Percentiles rank a stretch among this genome's conserved stretches.
These are phyloP conservation scores for Antheraea assamensis DNA, from an alignment of 2,888 invertebrate species.

Conservation along the genomic window DNA sequence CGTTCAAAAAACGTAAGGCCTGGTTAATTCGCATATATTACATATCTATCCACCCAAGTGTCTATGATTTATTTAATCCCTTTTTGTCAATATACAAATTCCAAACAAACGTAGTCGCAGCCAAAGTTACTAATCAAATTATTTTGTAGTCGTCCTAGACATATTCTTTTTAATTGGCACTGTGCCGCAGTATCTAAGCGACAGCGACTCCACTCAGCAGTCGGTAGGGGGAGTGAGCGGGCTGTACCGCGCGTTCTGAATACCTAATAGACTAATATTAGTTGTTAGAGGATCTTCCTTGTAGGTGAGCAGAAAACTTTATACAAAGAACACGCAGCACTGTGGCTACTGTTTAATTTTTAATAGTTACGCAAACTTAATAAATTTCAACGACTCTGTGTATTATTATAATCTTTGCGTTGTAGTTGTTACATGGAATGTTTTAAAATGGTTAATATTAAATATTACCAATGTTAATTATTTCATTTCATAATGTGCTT, in stretches of 20 bases:
- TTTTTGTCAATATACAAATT: no score
- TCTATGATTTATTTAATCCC: no score
- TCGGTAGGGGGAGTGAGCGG: slow-evolving; percentile 62
- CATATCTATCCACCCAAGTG: no score
- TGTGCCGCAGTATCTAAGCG: slow-evolving; percentile 45
- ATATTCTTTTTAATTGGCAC: slow-evolving; percentile 45
- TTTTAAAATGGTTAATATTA: no score
- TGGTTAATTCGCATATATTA: no score
- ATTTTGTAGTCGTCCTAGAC: slow-evolving; percentile 16
- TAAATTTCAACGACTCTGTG: slow-evolving; percentile 24
- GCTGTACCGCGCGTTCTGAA: slow-evolving; percentile 72
- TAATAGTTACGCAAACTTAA: slow-evolving; percentile 52
- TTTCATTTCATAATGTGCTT: background rate
- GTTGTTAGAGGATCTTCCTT: slow-evolving; percentile 74
- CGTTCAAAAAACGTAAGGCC: no score
- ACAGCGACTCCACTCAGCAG: slow-evolving; percentile 46
- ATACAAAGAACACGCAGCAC: slow-evolving; percentile 77
- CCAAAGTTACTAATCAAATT: background rate
- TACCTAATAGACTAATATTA: slow-evolving; percentile 81
- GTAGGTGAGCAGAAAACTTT: slow-evolving; percentile 74
- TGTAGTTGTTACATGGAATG: no score
- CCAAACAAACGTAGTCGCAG: no score
- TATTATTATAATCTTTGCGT: no score
- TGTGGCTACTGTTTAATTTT: slow-evolving; percentile 70
- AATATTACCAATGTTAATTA: no score